Evolutionary conservation across 2,797 vertebrate species (phyloP).

Genomic region (Sebastes umbrosus): DNA sequence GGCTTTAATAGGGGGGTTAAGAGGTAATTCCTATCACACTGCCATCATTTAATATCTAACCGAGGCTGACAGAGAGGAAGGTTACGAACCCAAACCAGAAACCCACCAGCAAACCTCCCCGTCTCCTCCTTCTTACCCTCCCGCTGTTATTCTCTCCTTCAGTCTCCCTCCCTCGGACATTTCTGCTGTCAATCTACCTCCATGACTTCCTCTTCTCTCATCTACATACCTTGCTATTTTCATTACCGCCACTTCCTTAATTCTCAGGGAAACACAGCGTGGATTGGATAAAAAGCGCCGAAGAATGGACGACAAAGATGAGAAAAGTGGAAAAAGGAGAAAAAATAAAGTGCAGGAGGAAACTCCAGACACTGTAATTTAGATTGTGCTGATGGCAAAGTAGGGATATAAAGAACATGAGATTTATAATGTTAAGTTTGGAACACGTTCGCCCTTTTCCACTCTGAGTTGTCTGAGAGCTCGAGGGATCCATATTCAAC

Average conservation of each 20-base stretch:
- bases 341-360: constrained; percentile 52
- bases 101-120: constrained; percentile 64
- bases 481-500: constrained; percentile 65
- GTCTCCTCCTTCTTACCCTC: constrained; percentile 58
- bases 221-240: background rate
- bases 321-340: constrained; percentile 42
- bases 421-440: constrained; percentile 81
- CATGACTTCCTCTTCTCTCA: background rate
- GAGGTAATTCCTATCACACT: constrained; percentile 80
- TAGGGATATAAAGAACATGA: constrained; percentile 73
- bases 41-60: constrained; percentile 79
- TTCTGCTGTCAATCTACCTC: background rate
- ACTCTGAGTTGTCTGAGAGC: constrained; percentile 59
- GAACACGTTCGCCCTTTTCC: constrained; percentile 70
- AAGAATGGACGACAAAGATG: constrained; percentile 22
- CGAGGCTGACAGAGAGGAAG: constrained; percentile 76
- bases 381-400: constrained; percentile 75
- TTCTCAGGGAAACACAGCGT: background rate
- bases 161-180: background rate
- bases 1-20: constrained; percentile 79
- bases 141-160: constrained; percentile 38
- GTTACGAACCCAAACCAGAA: constrained; percentile 79
- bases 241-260: constrained; percentile 1
- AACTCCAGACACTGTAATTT: constrained; percentile 79
- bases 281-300: constrained; percentile 2